phyloP scores from a whole-genome alignment of 2,797 vertebrate genomes.

The Poeciliopsis presidionis region DNA sequence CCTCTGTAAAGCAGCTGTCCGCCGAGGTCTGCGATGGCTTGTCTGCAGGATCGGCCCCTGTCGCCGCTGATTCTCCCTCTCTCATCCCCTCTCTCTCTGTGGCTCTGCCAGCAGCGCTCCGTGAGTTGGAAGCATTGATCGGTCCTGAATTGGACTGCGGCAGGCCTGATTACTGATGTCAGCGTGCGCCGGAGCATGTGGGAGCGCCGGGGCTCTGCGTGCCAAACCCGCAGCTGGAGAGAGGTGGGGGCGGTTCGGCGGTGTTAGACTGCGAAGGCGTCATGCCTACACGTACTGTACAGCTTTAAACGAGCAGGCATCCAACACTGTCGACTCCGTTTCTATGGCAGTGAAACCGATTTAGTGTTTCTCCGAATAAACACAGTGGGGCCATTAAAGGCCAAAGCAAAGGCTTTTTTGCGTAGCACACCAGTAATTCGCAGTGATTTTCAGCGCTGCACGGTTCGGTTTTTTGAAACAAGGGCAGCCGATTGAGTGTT shows the following conservation, averaged over 20 bases:
- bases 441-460: conserved; percentile 18
- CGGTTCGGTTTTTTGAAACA: conserved; percentile 13
- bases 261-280: conserved; percentile 58
- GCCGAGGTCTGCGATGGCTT: conserved; percentile 47
- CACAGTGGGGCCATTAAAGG: conserved; percentile 15
- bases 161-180: conserved; percentile 79
- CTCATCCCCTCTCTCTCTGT: conserved; percentile 51
- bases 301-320: conserved; percentile 24
- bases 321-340: conserved; percentile 28
- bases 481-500: conserved; percentile 24
- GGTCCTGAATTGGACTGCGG: conserved; percentile 76
- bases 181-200: conserved; percentile 69
- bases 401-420: conserved; percentile 19
- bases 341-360: conserved; percentile 9
- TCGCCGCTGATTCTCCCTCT: conserved; percentile 38
- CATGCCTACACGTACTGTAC: conserved; percentile 59
- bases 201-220: conserved; percentile 59
- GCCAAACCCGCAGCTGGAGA: conserved; percentile 40
- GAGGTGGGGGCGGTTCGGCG: conserved; percentile 23
- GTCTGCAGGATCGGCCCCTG: conserved; percentile 55
- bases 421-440: conserved; percentile 24
- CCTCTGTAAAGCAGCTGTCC: conserved; percentile 48
- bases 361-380: conserved; percentile 9
- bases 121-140: conserved; percentile 78
- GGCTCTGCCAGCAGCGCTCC: conserved; percentile 58